phyloP scores from a whole-genome alignment of 2,888 invertebrate species.

The Caenorhabditis imperialis region DNA sequence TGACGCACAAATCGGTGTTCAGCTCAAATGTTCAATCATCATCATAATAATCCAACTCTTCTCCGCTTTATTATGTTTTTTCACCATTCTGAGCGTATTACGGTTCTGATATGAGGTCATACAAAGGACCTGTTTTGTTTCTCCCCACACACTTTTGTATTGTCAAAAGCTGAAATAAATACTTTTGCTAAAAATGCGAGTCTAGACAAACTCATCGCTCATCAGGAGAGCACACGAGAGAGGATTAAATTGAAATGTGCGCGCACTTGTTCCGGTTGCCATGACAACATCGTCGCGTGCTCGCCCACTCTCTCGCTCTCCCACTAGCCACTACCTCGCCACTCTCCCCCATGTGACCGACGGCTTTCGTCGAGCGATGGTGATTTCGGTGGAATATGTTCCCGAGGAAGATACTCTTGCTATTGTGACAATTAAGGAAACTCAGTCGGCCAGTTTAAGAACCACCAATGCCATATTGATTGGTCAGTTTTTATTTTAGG shows the following conservation, averaged over 20 bases:
- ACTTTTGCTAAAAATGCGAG: too few species aligned
- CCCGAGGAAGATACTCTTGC: slow-evolving; percentile 70
- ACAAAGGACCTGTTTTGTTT: slow-evolving; percentile 11
- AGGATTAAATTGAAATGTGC: too few species aligned
- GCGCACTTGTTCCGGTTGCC: slow-evolving; percentile 7
- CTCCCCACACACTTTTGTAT: background rate
- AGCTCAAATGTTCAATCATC: slow-evolving; percentile 7
- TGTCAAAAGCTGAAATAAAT: background rate
- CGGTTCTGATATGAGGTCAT: slow-evolving; percentile 34
- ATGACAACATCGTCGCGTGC: slow-evolving; percentile 24
- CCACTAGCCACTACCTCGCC: background rate
- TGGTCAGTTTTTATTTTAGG: slow-evolving; percentile 27
- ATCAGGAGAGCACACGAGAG: too few species aligned
- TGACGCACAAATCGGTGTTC: slow-evolving; percentile 44
- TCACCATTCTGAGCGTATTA: slow-evolving; percentile 32
- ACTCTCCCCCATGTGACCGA: slow-evolving; percentile 5
- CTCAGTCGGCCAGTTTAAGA: slow-evolving; percentile 63
- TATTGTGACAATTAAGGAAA: slow-evolving; percentile 66
- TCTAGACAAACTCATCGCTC: too few species aligned
- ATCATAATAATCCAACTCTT: background rate
- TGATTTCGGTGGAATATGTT: slow-evolving; percentile 66
- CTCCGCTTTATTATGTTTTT: background rate
- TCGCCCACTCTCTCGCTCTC: slow-evolving; percentile 24
- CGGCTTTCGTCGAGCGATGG: slow-evolving; percentile 17
- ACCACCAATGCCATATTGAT: slow-evolving; percentile 63